Evolutionary conservation across 2,113 vertebrate genomes (phyloP), one percentile per base, ranked within the genome.

Genomic region (Halcyon malimbica): DNA sequence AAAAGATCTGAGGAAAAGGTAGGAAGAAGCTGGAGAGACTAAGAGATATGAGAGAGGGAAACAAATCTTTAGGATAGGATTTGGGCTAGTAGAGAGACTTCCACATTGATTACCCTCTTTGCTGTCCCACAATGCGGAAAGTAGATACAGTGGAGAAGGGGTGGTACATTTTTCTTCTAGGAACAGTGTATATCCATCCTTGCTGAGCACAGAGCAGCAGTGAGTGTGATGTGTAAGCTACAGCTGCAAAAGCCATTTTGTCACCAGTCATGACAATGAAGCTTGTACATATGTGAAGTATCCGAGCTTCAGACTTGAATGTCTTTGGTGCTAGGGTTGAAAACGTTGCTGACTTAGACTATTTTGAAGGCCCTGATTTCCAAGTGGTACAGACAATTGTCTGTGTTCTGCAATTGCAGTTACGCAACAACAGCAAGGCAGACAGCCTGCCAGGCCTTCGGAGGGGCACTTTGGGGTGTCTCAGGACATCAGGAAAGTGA

Each of bases 311-410:
- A 54, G n/a, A 71, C 74, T 70, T 41, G 16, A 63, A 73, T 16
- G 41, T 41, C 73, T 89, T 76, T 29, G 63, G 75, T 74, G 76
- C 46, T 63, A 37, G 82, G 73, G 82, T 37, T 95, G 86, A 88
- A 92, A 71, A 96, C 78, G 42, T 90, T 93, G 76, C 92, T 97
- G 96, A 96, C 79, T 80, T 92, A 71, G 59, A 11, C 51, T 95
- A 46, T 71, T 86, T 74, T 92, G 79, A 78, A 90, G 88, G 71
- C 35, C 80, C 68, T 63, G 68, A 56, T 93, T 96, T 94, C 92
- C 90, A 96, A 96, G 68, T 77, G 57, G 88, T 88, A 81, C 90
- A 96, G 91, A 94, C 89, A 93, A 37, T 39, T 83, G 93, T 83
- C 87, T 95, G 76, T 63, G 73, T 79, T 91, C 94, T 87, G 94